Evolutionary conservation across 2,113 vertebrate genomes (phyloP), one percentile per base, ranked within the genome.

Genomic region (Apteryx owenii): DNA sequence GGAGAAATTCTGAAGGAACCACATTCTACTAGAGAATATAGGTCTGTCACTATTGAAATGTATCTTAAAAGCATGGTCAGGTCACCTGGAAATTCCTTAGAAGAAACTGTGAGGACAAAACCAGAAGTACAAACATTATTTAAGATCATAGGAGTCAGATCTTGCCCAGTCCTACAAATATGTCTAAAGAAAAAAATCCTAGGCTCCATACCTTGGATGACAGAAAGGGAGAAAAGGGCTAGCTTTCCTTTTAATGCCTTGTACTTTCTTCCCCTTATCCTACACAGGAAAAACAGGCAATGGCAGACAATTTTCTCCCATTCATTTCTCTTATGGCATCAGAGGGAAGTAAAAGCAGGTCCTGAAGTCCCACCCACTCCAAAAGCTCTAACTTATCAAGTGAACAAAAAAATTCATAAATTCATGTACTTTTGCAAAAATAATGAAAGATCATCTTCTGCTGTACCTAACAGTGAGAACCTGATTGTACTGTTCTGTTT

Each of bases 131-230:
- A 62, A 88, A 68, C 2, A 16, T 23, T 29, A 80, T 75, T 77
- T 83, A 70, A 71, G 12, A 88, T 50, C 68, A 58, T 15, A 84
- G 62, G 12, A 4, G 17, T 73, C 22, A 69, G 68, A 71, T 36
- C 4, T 88, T 85, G 9, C n/a, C 78, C 3, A 0, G 2, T 61
- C 68, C 61, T 65, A 56, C 9, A 77, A n/a, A 5, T 1, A 0
- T 19, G 1, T 75, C 84, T 42, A 66, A 83, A 51, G 38, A 64
- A 76, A 85, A 85, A 75, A 29, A 16, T 70, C 72, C 36, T 50
- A 84, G 31, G 16, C 7, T 84, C 28, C 21, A 36, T 33, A 61
- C 65, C 40, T 86, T 7, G 18, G 25, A 20, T 95, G 80, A 81
- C 60, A 84, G 53, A 83, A 56, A 64, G 50, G 64, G 4, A 80